Percentiles rank a stretch among this genome's conserved stretches.
phyloP scores from a whole-genome alignment of 2,113 vertebrate genomes.

The Labeo rohita region DNA sequence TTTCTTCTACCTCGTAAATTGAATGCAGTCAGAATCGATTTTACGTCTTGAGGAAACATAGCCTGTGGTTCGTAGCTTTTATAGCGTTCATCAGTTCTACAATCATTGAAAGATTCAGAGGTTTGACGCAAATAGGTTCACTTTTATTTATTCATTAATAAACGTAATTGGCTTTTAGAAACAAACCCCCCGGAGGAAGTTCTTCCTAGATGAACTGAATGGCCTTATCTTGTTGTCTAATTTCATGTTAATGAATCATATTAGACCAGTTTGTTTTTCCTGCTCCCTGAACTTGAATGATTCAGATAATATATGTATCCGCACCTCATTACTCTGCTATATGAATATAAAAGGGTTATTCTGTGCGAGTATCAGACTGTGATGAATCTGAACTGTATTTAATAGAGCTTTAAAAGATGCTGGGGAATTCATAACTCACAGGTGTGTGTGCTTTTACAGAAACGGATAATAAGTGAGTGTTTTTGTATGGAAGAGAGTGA shows the following conservation, averaged over 20 bases:
- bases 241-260: slow-evolving; percentile 33
- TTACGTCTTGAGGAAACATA: background rate
- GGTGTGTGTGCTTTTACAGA: slow-evolving; percentile 37
- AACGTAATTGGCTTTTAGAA: background rate
- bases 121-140: slow-evolving; percentile 9
- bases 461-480: slow-evolving; percentile 36
- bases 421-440: background rate
- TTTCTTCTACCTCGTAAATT: background rate
- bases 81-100: background rate
- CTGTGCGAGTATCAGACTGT: slow-evolving; percentile 26
- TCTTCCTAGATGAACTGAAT: background rate
- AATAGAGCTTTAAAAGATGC: slow-evolving; percentile 41
- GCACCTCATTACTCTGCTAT: slow-evolving; percentile 28
- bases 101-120: background rate
- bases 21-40: background rate
- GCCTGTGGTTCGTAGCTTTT: background rate
- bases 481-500: slow-evolving; percentile 41
- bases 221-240: slow-evolving; percentile 21
- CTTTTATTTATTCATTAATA: slow-evolving; percentile 8
- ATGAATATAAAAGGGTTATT: slow-evolving; percentile 47
- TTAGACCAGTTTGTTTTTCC: background rate
- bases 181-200: background rate
- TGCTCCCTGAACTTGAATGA: background rate
- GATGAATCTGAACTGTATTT: slow-evolving; percentile 39
- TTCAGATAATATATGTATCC: slow-evolving; percentile 33